Base-by-base conservation (phyloP, 2,113 vertebrate genomes). In the Hydrolagus affinis region DNA sequence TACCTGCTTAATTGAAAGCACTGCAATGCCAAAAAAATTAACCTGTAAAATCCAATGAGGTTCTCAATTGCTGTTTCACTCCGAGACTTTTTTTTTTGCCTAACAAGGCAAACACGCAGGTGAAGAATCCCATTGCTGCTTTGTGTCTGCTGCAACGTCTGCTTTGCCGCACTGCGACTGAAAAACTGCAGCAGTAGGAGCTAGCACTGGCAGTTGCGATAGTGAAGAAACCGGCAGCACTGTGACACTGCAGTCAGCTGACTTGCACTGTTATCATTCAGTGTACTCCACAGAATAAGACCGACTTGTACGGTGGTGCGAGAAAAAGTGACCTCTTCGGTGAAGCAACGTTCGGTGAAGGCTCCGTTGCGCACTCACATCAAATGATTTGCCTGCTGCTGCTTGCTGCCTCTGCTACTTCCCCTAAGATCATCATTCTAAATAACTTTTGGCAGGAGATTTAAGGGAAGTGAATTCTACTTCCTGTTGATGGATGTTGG, bases 201-300 rank as follows among this genome's bases (percentile, higher is more conserved):
- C 92, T 66, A 83, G 78, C 62, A 66, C 91, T 91, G 93, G 93
- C 93, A 93, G 91, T 92, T 90, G 92, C 88, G 88, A 90, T 89
- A 89, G 89, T 92, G 93, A 91, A 91, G 93, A 92, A 91, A 91
- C 92, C 92, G 92, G 93, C 90, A 91, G 93, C 90, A 91, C 90
- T 88, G 88, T 94, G 95, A 96, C 95, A 95, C 92, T 89, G 94
- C 94, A 94, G 94, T 95, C 95, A 95, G 95, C 95, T 95, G 96
- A 96, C 94, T 92, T 71, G 25, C 92, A 88, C 89, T 91, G 93
- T 93, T 93, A 93, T 94, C 90, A 88, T 88, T 91, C 91, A 87
- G 85, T 89, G 91, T 93, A 90, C 94, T 93, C 88, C 87, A 57
- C 89, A 90, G 88, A 89, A 90, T 87, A 90, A 88, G 92, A 87